Evolutionary conservation across 2,113 vertebrate genomes (phyloP).

Genomic region (Ophthalmolycus amberensis): DNA sequence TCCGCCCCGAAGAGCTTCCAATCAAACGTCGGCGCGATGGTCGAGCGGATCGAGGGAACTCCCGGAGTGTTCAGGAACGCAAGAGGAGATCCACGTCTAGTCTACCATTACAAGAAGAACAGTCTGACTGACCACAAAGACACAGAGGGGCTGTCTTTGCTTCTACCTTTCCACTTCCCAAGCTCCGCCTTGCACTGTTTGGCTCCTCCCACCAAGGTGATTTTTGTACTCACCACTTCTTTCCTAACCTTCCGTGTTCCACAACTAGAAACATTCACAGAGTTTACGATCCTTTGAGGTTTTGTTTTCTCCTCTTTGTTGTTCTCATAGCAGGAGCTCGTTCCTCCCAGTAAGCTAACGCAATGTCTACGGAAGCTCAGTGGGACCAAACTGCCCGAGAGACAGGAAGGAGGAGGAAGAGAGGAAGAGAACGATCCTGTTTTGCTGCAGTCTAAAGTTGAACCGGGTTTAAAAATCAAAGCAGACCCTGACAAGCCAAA

Average conservation of each 20-base stretch:
- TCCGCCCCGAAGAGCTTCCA: background rate
- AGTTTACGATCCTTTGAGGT: background rate
- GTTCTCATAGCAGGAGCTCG: slow-evolving; percentile 30
- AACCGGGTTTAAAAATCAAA: slow-evolving; percentile 30
- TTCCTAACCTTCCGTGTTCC: background rate
- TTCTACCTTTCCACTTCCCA: slow-evolving; percentile 54
- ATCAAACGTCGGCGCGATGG: slow-evolving; percentile 86
- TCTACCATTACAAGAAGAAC: slow-evolving; percentile 83
- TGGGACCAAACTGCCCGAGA: background rate
- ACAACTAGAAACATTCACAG: background rate
- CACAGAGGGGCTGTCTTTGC: slow-evolving; percentile 16
- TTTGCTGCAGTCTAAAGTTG: background rate
- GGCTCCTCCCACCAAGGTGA: slow-evolving; percentile 48
- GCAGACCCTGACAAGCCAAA: slow-evolving; percentile 44
- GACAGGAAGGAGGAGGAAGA: background rate
- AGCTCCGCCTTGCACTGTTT: background rate
- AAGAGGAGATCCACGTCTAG: slow-evolving; percentile 83
- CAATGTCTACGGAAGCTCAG: slow-evolving; percentile 4
- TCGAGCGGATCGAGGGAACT: slow-evolving; percentile 84
- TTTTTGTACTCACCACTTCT: background rate
- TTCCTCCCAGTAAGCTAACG: background rate
- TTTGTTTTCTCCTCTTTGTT: background rate
- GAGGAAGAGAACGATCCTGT: background rate
- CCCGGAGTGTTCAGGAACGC: slow-evolving; percentile 72
- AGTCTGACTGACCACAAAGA: background rate